Evolutionary conservation across 2,888 invertebrate species (phyloP).

Genomic region (Morpho achilles): DNA sequence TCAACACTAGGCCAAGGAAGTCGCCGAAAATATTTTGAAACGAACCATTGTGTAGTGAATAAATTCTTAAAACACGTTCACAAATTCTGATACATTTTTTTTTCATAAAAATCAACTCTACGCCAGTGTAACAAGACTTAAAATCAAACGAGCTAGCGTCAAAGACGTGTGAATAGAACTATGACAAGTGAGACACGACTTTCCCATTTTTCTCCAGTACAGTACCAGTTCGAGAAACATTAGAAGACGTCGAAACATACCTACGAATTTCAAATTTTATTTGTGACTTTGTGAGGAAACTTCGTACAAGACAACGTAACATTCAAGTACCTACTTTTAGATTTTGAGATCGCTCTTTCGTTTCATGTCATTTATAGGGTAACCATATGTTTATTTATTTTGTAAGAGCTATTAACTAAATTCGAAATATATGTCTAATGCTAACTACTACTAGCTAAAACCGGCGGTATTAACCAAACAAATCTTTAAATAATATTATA

Average conservation of each 20-base stretch:
- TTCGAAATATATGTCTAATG: too few relatives aligned
- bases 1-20: too few relatives aligned
- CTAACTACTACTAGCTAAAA: too few relatives aligned
- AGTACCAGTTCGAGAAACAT: constrained; percentile 21
- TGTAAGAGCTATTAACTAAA: too few relatives aligned
- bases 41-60: constrained; percentile 18
- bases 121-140: not conserved
- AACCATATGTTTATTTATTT: not conserved
- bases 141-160: constrained; percentile 3
- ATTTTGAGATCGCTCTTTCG: constrained; percentile 43
- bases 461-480: too few relatives aligned
- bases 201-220: constrained; percentile 53
- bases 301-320: constrained; percentile 35
- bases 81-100: constrained; percentile 1
- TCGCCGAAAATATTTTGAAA: constrained; percentile 5
- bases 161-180: constrained; percentile 21
- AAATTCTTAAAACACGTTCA: constrained; percentile 18
- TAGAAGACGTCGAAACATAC: constrained; percentile 46
- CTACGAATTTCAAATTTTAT: constrained; percentile 46
- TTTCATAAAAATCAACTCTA: constrained; percentile 10
- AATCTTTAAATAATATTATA: too few relatives aligned
- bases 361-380: constrained; percentile 43
- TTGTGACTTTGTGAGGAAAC: constrained; percentile 37
- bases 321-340: constrained; percentile 24
- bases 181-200: constrained; percentile 45